These are phyloP conservation scores for Drosophila funebris DNA, from an alignment of 1,140 invertebrate species.

Conservation along the genomic window DNA sequence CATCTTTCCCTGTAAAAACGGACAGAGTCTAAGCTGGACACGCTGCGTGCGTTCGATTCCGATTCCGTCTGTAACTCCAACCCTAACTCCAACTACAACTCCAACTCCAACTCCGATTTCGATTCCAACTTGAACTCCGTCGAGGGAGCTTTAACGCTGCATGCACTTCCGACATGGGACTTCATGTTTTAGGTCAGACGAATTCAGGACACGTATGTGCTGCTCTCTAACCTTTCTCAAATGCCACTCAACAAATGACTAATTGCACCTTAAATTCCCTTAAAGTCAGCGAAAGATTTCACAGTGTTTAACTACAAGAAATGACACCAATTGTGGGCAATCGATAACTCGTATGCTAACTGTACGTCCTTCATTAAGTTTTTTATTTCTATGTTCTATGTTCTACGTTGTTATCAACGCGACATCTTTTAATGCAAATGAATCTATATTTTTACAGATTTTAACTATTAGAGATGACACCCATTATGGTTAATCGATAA, in stretches of 20 bases:
- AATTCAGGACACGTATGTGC: slow-evolving; percentile 12
- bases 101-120: neutral
- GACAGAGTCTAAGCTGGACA: neutral
- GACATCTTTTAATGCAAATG: too few relatives aligned
- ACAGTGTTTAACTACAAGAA: too few relatives aligned
- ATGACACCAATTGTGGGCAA: too few relatives aligned
- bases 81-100: neutral
- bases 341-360: too few relatives aligned
- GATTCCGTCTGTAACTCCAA: neutral
- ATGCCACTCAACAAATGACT: neutral
- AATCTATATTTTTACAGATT: too few relatives aligned
- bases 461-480: too few relatives aligned
- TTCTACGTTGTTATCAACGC: too few relatives aligned
- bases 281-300: neutral
- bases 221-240: neutral
- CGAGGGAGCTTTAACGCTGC: neutral
- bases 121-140: neutral
- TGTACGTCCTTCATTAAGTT: too few relatives aligned
- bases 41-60: slow-evolving; percentile 11
- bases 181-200: neutral
- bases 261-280: slow-evolving; percentile 1
- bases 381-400: too few relatives aligned
- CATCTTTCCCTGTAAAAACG: neutral
- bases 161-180: slow-evolving; percentile 26
- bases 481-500: too few relatives aligned